Base-by-base conservation (phyloP, 2,113 vertebrate genomes). In the Noturus placidus region DNA sequence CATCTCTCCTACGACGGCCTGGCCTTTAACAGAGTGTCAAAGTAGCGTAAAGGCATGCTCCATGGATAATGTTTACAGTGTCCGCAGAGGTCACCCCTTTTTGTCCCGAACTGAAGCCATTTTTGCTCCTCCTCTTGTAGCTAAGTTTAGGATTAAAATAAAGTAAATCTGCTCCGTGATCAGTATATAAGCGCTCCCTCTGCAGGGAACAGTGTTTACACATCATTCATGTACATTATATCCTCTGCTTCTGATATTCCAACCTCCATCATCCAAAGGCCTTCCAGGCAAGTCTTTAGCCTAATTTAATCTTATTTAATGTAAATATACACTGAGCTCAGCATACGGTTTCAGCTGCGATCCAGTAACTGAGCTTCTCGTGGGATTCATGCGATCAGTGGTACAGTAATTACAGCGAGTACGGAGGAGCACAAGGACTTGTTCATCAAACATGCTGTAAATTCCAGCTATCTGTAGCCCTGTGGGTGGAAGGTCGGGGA, bases 241-340 rank as follows among this genome's bases (percentile, higher is more conserved):
- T 80, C 77, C 76, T 78, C 80, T 77, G 30, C 82, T 83, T 46
- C 19, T 11, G 59, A 63, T 57, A 59, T 63, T 25, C 38, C 54
- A 52, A 46, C 27, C 84, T 30, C 70, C 33, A 78, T 86, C 38
- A 67, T 86, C 79, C 77, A 70, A 82, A 61, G 81, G 33, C 90
- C 63, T 83, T 52, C 38, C 50, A 76, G 50, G 56, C 69, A 83
- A 35, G 67, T 59, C 42, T 87, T 50, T 86, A 88, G 89, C 27
- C 14, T 88, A 89, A 91, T 57, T 87, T 63, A 85, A 88, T 87
- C 14, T 84, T 89, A 92, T 93, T 93, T 91, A 91, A 93, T 92
- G 86, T 93, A 91, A 87, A 89, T 89, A 46, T 83, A 72, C 85
- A 80, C 22, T 22, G 81, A 82, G 61, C 81, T 89, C 84, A 88